A percentile compares a stretch with the other conserved stretches of the same genome.
Conservation (phyloP, 2,888 invertebrate species). For the Perdita meconis region DNA sequence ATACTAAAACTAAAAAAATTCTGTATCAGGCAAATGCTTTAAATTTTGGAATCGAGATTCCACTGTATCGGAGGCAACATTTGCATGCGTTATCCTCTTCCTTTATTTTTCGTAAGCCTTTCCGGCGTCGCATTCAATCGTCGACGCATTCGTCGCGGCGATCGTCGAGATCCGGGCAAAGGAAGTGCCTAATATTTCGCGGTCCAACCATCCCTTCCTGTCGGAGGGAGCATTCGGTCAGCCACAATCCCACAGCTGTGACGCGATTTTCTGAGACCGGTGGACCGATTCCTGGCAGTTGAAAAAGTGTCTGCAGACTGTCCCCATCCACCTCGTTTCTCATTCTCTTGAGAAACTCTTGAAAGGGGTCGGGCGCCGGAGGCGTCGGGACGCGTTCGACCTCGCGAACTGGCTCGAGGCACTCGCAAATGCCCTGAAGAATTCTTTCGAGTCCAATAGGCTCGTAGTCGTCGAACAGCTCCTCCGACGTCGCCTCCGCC, state of each 20-base stretch:
- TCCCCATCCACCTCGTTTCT: constrained; percentile 60
- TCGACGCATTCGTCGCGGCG: background rate
- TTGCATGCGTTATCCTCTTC: no score
- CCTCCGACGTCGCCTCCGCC: background rate
- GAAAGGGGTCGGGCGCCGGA: constrained; percentile 62
- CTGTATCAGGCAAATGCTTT: no score
- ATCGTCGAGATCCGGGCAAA: constrained; percentile 87
- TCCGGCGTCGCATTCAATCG: background rate
- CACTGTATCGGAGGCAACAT: no score
- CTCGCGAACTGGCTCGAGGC: constrained; percentile 64
- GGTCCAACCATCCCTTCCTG: constrained; percentile 89
- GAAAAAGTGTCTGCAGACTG: constrained; percentile 56
- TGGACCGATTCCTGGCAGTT: constrained; percentile 77
- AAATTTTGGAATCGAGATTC: no score
- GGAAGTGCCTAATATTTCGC: constrained; percentile 89
- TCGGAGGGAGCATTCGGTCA: constrained; percentile 83
- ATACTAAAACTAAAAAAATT: no score
- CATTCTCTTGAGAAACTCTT: constrained; percentile 76
- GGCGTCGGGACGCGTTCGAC: constrained; percentile 39
- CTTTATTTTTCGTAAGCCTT: no score
- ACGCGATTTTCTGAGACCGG: constrained; percentile 70
- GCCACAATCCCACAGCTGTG: constrained; percentile 76
- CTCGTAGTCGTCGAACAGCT: constrained; percentile 63
- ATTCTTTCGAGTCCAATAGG: constrained; percentile 62
- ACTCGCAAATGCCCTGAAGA: constrained; percentile 70